phyloP scores from a whole-genome alignment of 2,888 invertebrate genomes.

The Candidula unifasciata region DNA sequence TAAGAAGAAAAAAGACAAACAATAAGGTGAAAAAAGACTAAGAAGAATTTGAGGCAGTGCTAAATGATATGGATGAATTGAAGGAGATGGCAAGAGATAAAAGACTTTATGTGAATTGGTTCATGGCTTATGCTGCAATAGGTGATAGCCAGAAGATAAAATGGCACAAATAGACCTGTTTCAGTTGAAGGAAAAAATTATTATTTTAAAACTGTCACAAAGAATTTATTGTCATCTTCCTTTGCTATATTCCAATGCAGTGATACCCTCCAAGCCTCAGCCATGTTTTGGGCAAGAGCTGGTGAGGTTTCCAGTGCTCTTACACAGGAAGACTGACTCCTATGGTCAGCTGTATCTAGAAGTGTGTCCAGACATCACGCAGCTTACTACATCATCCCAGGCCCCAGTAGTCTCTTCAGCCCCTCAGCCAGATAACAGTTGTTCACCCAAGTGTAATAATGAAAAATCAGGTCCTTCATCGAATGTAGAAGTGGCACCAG shows the following conservation, averaged over 20 bases:
- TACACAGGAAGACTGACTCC: background rate
- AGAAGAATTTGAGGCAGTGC: too few species aligned
- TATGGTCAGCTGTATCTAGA: background rate
- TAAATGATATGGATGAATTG: too few species aligned
- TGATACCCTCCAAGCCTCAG: background rate
- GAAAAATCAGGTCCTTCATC: background rate
- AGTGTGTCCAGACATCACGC: background rate
- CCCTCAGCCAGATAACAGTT: background rate
- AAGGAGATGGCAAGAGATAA: too few species aligned
- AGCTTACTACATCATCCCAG: background rate
- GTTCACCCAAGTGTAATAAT: background rate
- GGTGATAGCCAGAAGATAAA: too few species aligned
- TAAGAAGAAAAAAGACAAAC: too few species aligned
- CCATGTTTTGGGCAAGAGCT: background rate
- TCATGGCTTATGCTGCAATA: too few species aligned
- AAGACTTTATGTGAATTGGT: too few species aligned
- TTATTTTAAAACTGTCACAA: too few species aligned
- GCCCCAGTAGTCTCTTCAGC: background rate
- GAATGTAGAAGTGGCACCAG: background rate
- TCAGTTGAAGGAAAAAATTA: too few species aligned
- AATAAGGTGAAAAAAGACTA: too few species aligned
- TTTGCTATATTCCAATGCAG: background rate
- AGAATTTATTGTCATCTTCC: too few species aligned
- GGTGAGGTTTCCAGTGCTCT: slow-evolving; percentile 17
- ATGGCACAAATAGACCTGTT: too few species aligned